A percentile compares a stretch with the other conserved stretches of the same genome.
Evolutionary conservation across 2,888 invertebrate genomes (phyloP).

Genomic region (Meiosimyza platycephala): DNA sequence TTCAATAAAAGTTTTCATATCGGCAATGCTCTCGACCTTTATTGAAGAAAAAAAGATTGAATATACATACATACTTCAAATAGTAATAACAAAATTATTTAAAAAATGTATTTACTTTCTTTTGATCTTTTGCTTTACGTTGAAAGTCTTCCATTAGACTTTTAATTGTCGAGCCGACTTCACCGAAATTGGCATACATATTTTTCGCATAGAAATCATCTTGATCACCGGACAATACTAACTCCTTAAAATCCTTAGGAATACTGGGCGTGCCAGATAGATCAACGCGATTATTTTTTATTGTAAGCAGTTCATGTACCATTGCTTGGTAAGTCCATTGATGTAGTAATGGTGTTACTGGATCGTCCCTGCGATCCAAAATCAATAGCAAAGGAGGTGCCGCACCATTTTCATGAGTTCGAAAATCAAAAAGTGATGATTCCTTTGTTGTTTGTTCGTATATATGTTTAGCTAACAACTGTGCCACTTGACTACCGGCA

Average conservation of each 20-base stretch:
- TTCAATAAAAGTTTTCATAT: constrained; percentile 99
- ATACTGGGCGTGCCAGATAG: constrained; percentile 86
- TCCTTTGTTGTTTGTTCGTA: constrained; percentile 89
- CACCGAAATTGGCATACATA: constrained; percentile 96
- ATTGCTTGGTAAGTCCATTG: constrained; percentile 99
- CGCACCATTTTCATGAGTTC: constrained; percentile 72
- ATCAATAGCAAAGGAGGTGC: constrained; percentile 86
- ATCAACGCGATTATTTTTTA: constrained; percentile 93
- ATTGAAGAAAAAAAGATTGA: constrained; percentile 5
- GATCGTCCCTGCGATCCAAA: constrained; percentile 93
- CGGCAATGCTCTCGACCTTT: constrained; percentile 92
- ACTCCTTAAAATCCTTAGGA: constrained; percentile 89
- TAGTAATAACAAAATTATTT: neutral
- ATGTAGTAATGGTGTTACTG: constrained; percentile 94
- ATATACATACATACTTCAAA: constrained; percentile 40
- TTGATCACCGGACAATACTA: constrained; percentile 93
- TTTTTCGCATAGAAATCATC: constrained; percentile 98
- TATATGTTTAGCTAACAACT: constrained; percentile 85
- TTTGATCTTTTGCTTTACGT: constrained; percentile 92
- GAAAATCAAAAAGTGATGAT: constrained; percentile 87
- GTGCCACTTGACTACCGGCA: constrained; percentile 85
- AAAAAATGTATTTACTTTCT: constrained; percentile 71
- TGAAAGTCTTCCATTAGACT: constrained; percentile 98
- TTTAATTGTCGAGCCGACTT: constrained; percentile 97
- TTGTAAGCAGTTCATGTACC: constrained; percentile 96